phyloP scores from a whole-genome alignment of 2,888 invertebrate species.

The Agelastica alni region DNA sequence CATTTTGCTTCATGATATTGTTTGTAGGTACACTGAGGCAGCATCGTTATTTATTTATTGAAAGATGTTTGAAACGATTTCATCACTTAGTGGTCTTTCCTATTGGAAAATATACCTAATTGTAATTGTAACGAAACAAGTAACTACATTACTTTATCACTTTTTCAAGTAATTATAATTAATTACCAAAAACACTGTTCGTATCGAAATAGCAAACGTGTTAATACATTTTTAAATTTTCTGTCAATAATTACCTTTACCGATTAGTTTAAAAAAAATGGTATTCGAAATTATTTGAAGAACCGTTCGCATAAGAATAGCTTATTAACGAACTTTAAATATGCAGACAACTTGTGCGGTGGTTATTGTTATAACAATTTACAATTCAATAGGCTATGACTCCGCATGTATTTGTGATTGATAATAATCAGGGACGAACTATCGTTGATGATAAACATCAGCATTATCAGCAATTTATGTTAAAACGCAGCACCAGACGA shows the following conservation, averaged over 20 bases:
- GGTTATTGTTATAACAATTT: constrained; percentile 50
- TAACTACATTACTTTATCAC: too few relatives aligned
- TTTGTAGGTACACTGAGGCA: too few relatives aligned
- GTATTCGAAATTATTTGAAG: background rate
- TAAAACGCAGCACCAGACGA: constrained; percentile 16
- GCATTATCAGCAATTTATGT: constrained; percentile 27
- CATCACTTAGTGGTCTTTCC: too few relatives aligned
- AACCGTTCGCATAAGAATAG: constrained; percentile 33
- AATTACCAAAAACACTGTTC: too few relatives aligned
- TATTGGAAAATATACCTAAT: too few relatives aligned
- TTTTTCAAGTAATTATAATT: too few relatives aligned
- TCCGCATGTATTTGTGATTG: constrained; percentile 50
- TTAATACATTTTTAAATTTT: background rate
- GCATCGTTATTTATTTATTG: too few relatives aligned
- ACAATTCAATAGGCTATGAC: constrained; percentile 53
- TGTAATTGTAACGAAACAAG: too few relatives aligned
- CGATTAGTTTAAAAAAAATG: too few relatives aligned
- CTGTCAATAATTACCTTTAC: background rate
- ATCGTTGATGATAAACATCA: constrained; percentile 31
- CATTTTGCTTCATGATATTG: too few relatives aligned
- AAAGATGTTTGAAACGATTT: too few relatives aligned
- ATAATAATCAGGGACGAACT: constrained; percentile 42
- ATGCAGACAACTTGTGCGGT: constrained; percentile 48
- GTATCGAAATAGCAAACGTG: too few relatives aligned
- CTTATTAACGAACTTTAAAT: constrained; percentile 48